Evolutionary conservation across 2,888 invertebrate genomes (phyloP).

Genomic region (Cephonodes hylas): DNA sequence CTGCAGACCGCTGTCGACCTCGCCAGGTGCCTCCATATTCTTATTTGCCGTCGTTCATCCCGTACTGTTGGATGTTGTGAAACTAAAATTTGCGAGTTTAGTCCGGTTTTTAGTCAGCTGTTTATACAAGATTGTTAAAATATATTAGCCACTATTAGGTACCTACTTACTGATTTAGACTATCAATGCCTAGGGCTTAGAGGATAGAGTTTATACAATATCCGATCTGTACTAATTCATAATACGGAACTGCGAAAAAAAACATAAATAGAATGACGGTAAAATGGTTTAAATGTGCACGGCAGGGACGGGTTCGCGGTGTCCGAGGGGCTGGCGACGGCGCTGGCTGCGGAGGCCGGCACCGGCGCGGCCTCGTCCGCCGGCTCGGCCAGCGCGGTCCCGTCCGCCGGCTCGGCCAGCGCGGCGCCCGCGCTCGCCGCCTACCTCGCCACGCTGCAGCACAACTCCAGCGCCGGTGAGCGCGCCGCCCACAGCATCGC

Average conservation of each 20-base stretch:
- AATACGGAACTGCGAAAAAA: no score
- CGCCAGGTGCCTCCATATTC: conserved; percentile 41
- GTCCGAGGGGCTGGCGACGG: conserved; percentile 44
- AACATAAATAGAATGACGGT: no score
- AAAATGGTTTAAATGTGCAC: neutral
- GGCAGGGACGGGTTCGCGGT: conserved; percentile 50
- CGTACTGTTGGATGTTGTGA: no score
- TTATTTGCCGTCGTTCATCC: neutral
- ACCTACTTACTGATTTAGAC: no score
- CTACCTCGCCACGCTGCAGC: conserved; percentile 77
- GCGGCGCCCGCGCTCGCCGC: conserved; percentile 73
- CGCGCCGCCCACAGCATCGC: no score
- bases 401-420: conserved; percentile 65
- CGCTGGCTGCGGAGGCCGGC: conserved; percentile 33
- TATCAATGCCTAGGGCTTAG: no score
- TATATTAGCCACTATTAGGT: no score
- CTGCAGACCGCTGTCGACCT: conserved; percentile 57
- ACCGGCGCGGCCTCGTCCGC: conserved; percentile 46
- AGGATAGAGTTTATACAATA: no score
- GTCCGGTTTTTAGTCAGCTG: no score
- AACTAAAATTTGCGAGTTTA: no score
- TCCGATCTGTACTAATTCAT: no score
- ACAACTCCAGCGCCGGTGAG: conserved; percentile 63
- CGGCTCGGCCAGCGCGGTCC: conserved; percentile 51
- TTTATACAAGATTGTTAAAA: no score